phyloP scores from a whole-genome alignment of 2,888 invertebrate genomes.

The Leptogaster cylindrica region DNA sequence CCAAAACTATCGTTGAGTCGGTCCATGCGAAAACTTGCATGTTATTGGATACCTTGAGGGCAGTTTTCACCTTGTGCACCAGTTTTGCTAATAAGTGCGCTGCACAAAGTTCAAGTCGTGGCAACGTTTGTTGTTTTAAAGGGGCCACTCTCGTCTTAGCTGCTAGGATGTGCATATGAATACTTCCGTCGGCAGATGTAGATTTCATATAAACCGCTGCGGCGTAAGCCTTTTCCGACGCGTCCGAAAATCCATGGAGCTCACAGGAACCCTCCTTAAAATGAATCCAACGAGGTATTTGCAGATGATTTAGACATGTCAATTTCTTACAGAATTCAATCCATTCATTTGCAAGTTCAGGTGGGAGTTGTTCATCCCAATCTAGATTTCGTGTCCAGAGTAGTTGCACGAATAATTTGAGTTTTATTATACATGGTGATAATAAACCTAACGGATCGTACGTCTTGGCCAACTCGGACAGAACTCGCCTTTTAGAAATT shows the following conservation, averaged over 20 bases:
- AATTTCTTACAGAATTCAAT: background rate
- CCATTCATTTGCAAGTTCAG: constrained; percentile 9
- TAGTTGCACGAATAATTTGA: constrained; percentile 25
- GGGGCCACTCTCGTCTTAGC: constrained; percentile 44
- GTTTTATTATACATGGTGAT: constrained; percentile 16
- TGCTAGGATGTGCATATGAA: background rate
- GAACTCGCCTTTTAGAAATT: constrained; percentile 11
- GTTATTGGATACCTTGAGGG: background rate
- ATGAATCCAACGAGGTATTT: background rate
- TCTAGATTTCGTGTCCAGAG: background rate
- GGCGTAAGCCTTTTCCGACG: constrained; percentile 34
- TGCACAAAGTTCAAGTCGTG: constrained; percentile 41
- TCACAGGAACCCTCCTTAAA: background rate
- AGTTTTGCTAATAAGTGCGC: constrained; percentile 15
- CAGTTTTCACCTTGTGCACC: background rate
- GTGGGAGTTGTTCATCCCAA: constrained; percentile 9
- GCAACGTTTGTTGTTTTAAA: too few relatives aligned
- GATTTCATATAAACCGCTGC: constrained; percentile 2
- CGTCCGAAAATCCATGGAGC: constrained; percentile 35
- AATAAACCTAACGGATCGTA: constrained; percentile 40
- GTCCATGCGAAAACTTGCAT: constrained; percentile 22
- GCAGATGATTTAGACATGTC: background rate
- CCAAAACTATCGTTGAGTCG: constrained; percentile 43
- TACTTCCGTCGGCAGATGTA: background rate
- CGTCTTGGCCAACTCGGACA: constrained; percentile 21